Base-by-base conservation (phyloP, 1,140 invertebrate genomes). In the Thrips palmi region DNA sequence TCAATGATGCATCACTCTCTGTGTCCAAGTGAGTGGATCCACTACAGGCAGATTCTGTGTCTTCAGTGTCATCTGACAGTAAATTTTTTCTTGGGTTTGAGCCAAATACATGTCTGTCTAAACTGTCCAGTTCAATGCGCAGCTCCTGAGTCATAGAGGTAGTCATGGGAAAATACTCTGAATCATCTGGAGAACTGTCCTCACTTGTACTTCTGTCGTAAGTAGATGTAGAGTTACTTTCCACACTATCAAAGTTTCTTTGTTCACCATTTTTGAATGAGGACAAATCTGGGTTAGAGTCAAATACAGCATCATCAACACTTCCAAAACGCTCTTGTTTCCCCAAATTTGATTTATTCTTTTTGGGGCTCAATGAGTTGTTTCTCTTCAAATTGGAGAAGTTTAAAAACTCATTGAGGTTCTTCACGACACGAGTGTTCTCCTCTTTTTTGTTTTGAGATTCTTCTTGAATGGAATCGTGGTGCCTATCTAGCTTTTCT, bases 81-180 rank as follows among this genome's bases (percentile, higher is more conserved):
- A n/a, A 5, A 19, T n/a, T 10, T 2, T 28, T n/a, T 33, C 33
- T 3, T 34, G 15, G 6, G 15, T 25, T 12, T 18, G 33, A 10
- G 29, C 54, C 72, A 49, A 77, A 76, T 2, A 82, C 71, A 57
- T 82, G 78, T 14, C 79, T 60, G 56, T 85, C 78, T 41, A 86
- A 60, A 52, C 77, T 81, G 51, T 85, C 81, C 18, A 83, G 51
- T 56, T 85, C 80, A 30, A 84, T 58, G 49, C 75, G 65, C 46
- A 85, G 58, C 54, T 85, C 81, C 48, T 21, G 65, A 1, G 79
- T 85, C 57, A 85, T 77, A 1, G 80, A 80, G 1, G 77, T 84
- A 2, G 78, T 83, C 74, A 86, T 79, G 7, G 81, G 81, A 52
- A 77, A 78, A 56, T 83, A 86, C 50, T 84, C 80, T 0, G 72